phyloP scores from a whole-genome alignment of 1,140 invertebrate species.

The Triops cancriformis region DNA sequence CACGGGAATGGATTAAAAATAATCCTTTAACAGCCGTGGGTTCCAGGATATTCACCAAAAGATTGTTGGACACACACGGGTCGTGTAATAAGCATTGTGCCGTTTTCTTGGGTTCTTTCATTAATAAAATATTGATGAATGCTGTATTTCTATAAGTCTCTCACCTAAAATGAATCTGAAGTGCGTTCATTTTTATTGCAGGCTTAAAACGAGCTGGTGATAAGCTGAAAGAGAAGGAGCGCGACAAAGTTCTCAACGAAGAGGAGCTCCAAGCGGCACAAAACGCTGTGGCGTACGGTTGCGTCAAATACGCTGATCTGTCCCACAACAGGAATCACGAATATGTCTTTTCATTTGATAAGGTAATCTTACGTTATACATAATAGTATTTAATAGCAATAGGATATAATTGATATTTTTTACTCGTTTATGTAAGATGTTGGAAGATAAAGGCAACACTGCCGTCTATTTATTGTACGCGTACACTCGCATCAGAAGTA shows the following conservation, averaged over 20 bases:
- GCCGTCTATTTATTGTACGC: conserved; percentile 96
- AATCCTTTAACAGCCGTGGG: too few relatives aligned
- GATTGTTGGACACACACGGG: too few relatives aligned
- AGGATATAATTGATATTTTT: conserved; percentile 26
- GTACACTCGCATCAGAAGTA: conserved; percentile 86
- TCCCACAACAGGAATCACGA: conserved; percentile 87
- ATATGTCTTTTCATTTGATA: conserved; percentile 98
- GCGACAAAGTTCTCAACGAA: conserved; percentile 72
- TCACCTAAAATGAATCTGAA: too few relatives aligned
- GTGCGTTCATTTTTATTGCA: too few relatives aligned
- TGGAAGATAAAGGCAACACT: conserved; percentile 97
- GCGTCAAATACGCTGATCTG: conserved; percentile 97
- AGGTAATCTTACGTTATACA: conserved; percentile 41
- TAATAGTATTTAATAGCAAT: conserved; percentile 3
- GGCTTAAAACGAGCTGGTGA: conserved; percentile 70
- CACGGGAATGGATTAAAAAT: too few relatives aligned
- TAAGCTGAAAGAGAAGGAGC: conserved; percentile 82
- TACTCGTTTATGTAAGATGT: conserved; percentile 57
- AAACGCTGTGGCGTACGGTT: conserved; percentile 91
- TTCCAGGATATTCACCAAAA: too few relatives aligned
- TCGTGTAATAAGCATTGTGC: too few relatives aligned
- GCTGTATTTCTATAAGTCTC: too few relatives aligned
- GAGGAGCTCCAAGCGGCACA: conserved; percentile 78
- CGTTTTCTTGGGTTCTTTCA: too few relatives aligned
- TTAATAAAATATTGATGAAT: too few relatives aligned